phyloP scores from a whole-genome alignment of 2,888 invertebrate genomes.

The Eupithecia subfuscata region DNA sequence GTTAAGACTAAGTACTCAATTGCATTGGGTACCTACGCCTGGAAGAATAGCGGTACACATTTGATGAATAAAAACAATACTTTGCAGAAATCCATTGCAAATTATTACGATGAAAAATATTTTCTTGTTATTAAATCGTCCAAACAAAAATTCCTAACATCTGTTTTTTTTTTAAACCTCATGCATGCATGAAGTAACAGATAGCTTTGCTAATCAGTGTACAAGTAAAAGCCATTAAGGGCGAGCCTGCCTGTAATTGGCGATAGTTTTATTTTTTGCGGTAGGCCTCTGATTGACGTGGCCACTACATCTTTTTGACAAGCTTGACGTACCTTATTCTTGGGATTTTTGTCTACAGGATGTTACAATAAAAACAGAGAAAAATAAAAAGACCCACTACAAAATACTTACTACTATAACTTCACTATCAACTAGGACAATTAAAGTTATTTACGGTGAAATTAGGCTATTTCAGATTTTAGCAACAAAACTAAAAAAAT shows the following conservation, averaged over 20 bases:
- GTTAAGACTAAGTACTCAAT: too few relatives aligned
- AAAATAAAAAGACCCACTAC: neutral
- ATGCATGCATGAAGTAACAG: constrained; percentile 47
- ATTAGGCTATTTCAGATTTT: too few relatives aligned
- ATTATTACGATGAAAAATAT: too few relatives aligned
- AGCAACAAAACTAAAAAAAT: too few relatives aligned
- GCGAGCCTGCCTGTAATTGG: constrained; percentile 75
- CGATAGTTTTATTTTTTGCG: constrained; percentile 70
- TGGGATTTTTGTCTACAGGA: constrained; percentile 55
- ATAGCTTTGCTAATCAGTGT: constrained; percentile 67
- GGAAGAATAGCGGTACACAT: too few relatives aligned
- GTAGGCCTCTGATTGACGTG: constrained; percentile 76
- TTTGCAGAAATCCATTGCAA: too few relatives aligned
- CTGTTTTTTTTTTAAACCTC: neutral
- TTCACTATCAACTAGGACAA: neutral
- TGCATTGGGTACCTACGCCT: too few relatives aligned
- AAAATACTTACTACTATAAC: neutral
- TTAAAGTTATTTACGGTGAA: too few relatives aligned
- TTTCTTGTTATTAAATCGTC: neutral
- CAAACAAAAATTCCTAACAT: neutral
- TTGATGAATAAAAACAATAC: too few relatives aligned
- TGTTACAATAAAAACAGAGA: constrained; percentile 41
- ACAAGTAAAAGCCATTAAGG: constrained; percentile 81
- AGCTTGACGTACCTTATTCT: constrained; percentile 70
- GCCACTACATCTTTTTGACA: constrained; percentile 81